Evolutionary conservation across 2,797 vertebrate genomes (phyloP), one percentile per base, ranked within the genome.

Genomic region (Ptychobarbus kaznakovi): DNA sequence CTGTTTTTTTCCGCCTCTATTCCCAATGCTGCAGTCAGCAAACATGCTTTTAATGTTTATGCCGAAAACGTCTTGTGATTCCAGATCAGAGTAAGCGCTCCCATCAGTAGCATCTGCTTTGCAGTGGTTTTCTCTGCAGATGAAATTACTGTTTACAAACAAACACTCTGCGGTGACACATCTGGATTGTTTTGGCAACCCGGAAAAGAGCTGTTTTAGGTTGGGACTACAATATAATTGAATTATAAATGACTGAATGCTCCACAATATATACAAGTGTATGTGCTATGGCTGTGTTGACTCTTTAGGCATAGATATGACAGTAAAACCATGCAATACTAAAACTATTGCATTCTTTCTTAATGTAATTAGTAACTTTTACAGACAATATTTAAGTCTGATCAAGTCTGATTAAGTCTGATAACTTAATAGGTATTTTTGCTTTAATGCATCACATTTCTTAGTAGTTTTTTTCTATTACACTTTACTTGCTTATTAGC

Each of bases 131-230:
- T 42, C 46, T 69, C 49, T 44, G 82, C 49, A 68, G 63, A 69
- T 32, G 13, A 78, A 84, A 69, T 84, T 10, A 56, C 46, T 78
- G 46, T 84, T 53, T 78, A 77, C 63, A 77, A 84, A 68, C 73
- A 56, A 77, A 84, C 35, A 15, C 28, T 61, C 25, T 7, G 38
- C 18, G 25, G 35, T 35, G 38, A 73, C 40, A 32, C n/a, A 32
- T 68, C 8, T 8, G 16, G 35, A 38, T 25, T 25, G 25, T 22
- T 65, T 20, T 76, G 9, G 16, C 46, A 53, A 3, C 61, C 32
- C 16, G 42, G 56, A 35, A 80, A 65, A 49, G 0, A 66, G 61
- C 16, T 5, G 20, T 38, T 76, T 56, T 38, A 38, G 3, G 12
- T 22, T 3, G 1, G 46, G 73, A 76, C 49, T 76, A 56, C 1